phyloP scores from a whole-genome alignment of 1,140 invertebrate species.

The Drosophila ohnishii region DNA sequence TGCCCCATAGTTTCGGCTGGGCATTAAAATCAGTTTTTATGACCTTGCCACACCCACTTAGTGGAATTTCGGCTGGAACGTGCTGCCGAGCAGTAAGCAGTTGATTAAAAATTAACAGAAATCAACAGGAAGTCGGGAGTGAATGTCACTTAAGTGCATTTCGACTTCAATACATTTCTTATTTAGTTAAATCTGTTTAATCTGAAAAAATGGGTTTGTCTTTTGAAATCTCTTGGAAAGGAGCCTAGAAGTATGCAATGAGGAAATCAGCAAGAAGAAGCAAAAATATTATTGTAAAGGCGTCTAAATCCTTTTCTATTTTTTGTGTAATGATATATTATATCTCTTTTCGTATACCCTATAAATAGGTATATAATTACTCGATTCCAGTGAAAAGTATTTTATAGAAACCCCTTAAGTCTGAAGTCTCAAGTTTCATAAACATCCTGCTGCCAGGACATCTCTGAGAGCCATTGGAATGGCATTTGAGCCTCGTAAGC shows the following conservation, averaged over 20 bases:
- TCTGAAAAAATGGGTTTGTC: neutral
- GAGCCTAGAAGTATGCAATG: neutral
- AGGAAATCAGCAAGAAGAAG: neutral
- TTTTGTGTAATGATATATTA: no score
- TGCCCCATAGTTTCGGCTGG: constrained; percentile 34
- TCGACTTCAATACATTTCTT: neutral
- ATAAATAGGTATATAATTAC: neutral
- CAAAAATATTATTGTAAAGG: no score
- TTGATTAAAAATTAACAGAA: constrained; percentile 77
- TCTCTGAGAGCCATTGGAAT: constrained; percentile 10
- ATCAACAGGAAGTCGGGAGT: constrained; percentile 26
- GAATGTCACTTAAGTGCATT: neutral
- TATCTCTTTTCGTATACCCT: no score
- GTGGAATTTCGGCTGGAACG: constrained; percentile 35
- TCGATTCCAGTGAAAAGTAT: neutral
- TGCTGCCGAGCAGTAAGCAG: constrained; percentile 36
- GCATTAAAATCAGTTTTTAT: constrained; percentile 82
- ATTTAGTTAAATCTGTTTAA: neutral
- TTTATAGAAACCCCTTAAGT: neutral
- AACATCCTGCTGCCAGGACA: neutral
- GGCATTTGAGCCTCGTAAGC: constrained; percentile 47
- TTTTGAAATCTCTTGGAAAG: neutral
- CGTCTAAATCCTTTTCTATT: neutral
- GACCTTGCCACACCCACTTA: constrained; percentile 62
- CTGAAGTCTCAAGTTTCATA: constrained; percentile 6